These are phyloP conservation scores for Trichonephila clavata DNA, from an alignment of 1,140 invertebrate genomes.

Conservation along the genomic window DNA sequence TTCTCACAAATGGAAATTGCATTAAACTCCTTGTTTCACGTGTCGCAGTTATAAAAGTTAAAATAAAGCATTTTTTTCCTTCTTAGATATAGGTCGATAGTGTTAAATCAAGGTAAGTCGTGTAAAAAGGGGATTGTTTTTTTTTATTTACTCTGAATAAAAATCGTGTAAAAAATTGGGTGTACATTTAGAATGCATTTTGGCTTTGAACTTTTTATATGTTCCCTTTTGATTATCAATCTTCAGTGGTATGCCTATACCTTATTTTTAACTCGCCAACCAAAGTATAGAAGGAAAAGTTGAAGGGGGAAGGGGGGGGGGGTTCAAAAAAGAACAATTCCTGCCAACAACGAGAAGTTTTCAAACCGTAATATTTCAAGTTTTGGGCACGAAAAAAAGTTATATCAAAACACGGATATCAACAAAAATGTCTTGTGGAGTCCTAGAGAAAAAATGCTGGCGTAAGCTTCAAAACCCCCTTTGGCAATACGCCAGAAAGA, in stretches of 20 bases:
- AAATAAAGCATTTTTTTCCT: too few species aligned
- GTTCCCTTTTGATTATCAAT: background rate
- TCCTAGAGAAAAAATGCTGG: background rate
- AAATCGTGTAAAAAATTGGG: too few species aligned
- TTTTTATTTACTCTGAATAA: too few species aligned
- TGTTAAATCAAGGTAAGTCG: too few species aligned
- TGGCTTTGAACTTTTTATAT: background rate
- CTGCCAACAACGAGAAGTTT: conserved; percentile 32
- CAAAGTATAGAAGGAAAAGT: background rate
- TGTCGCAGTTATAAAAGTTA: too few species aligned
- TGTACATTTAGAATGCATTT: background rate
- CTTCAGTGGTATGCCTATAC: background rate
- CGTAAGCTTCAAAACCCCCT: background rate
- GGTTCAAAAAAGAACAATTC: background rate
- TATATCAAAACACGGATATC: conserved; percentile 50
- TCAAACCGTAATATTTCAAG: conserved; percentile 59
- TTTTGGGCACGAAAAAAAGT: conserved; percentile 8
- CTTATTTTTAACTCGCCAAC: background rate
- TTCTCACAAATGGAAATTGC: too few species aligned
- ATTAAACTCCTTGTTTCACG: too few species aligned
- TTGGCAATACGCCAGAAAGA: conserved; percentile 24
- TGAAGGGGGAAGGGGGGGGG: background rate
- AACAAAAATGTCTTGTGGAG: conserved; percentile 31
- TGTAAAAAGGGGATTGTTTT: too few species aligned
- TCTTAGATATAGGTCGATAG: too few species aligned